Evolutionary conservation across 2,113 vertebrate genomes (phyloP).

Genomic region (Pomatostomus ruficeps): DNA sequence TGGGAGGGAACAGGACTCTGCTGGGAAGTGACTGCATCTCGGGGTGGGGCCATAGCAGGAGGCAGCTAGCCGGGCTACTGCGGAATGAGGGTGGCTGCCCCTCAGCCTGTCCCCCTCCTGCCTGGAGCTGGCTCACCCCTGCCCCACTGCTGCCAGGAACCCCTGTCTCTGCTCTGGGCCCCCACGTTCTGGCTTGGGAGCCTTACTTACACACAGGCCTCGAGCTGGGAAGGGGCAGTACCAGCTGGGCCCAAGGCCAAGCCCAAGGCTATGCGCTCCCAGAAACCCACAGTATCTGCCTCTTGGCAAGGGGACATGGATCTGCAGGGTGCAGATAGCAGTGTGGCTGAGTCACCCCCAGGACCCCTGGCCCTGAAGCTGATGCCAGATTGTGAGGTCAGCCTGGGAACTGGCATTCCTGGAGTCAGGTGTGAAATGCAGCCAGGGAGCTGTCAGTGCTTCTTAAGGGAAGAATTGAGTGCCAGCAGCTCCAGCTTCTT

Average conservation of each 20-base stretch:
- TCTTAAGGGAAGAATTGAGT: neutral
- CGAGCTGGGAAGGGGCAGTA: neutral
- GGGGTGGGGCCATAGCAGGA: conserved; percentile 34
- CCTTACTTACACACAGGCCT: neutral
- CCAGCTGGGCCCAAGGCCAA: fast-evolving
- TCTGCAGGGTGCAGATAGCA: neutral
- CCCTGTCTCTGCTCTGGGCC: neutral
- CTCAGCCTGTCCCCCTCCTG: neutral
- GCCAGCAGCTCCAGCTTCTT: neutral
- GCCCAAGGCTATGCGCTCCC: neutral
- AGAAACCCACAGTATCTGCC: neutral
- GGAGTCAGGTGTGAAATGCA: neutral
- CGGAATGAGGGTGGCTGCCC: fast-evolving
- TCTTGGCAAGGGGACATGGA: neutral
- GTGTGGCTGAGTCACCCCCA: neutral
- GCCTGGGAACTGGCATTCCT: neutral
- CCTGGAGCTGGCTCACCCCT: neutral
- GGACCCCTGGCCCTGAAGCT: neutral
- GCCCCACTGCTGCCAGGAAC: neutral
- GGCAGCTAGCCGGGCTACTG: neutral
- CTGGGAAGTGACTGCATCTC: conserved; percentile 42
- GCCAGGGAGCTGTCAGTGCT: neutral
- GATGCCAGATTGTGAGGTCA: neutral
- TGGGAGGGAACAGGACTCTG: conserved; percentile 35
- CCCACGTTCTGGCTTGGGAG: fast-evolving